Evolutionary conservation across 2,797 vertebrate genomes (phyloP), one percentile per base, ranked within the genome.

Genomic region (Phrynocephalus guinanensis): DNA sequence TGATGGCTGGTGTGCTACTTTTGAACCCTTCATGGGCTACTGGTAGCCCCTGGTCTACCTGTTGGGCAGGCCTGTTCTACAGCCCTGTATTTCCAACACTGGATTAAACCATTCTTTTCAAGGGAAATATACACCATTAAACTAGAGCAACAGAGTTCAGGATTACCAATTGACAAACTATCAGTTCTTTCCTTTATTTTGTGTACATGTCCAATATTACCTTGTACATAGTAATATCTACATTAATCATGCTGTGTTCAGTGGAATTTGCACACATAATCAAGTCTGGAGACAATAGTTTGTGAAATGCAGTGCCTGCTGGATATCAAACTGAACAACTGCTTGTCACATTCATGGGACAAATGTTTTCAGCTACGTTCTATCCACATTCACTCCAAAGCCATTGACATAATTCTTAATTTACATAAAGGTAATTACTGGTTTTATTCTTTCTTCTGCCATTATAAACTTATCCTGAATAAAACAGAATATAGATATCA

Each of bases 401-500:
- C 30, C 30, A 82, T 87, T 63, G 82, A 77, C 24, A 87, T 60
- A 77, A 38, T 83, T 77, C 72, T 50, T 52, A 83, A 83, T 83
- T 87, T 83, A 77, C 72, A 87, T 87, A 78, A 82, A 82, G 60
- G 5, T 72, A 83, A 76, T 68, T 81, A 76, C 70, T 75, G 60
- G 60, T 81, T 88, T 88, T 56, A 70, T 85, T 88, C 71, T 76
- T 88, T 81, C 60, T 52, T 38, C 60, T 38, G 22, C 60, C 60
- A 56, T 88, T 81, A 82, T 76, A 85, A 85, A 85, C 60, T 75
- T 75, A 76, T 76, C 30, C 71, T 60, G 78, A 88, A 82, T n/a
- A 88, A 88, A 88, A 48, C 30, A 68, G 20, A 26, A 81, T 85
- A 48, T 38, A 86, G 73, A 83, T 82, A 89, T 6, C 8, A 81